These are phyloP conservation scores for Prolemur simus DNA, from an alignment of 2,113 vertebrate genomes.

Conservation along the genomic window DNA sequence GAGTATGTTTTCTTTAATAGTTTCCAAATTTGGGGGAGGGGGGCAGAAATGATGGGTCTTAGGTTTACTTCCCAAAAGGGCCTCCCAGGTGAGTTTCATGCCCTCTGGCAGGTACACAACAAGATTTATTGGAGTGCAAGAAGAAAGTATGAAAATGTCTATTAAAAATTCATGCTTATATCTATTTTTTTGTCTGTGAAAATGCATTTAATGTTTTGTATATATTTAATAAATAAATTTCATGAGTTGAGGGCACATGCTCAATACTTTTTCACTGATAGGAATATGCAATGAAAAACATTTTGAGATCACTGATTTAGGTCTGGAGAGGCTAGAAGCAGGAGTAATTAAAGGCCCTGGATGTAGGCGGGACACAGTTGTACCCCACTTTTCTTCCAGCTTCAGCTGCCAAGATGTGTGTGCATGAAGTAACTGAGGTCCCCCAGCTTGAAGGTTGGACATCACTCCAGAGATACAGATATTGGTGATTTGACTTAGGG, in stretches of 20 bases:
- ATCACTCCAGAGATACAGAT: rapidly evolving
- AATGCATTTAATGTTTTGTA: rapidly evolving
- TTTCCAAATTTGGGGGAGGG: neutral
- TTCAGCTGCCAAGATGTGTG: neutral
- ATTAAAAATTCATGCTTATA: neutral
- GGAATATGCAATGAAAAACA: neutral
- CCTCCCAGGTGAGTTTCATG: neutral
- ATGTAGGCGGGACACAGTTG: neutral
- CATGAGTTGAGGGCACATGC: no score
- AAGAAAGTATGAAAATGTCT: neutral
- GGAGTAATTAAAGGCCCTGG: neutral
- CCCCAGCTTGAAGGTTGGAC: no score
- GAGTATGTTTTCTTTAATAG: neutral
- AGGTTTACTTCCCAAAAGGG: neutral
- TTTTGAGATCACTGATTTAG: rapidly evolving
- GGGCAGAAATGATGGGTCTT: neutral
- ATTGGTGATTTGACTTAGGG: rapidly evolving
- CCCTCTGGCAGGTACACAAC: neutral
- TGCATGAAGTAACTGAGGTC: neutral
- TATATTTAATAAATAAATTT: rapidly evolving
- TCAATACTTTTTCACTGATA: neutral
- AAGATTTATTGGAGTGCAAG: neutral
- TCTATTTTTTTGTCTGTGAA: neutral
- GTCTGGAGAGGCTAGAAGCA: no score
- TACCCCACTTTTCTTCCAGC: neutral